Percentiles rank a stretch among this genome's conserved stretches.
Conservation (phyloP, 2,113 vertebrate genomes). For the Thomomys bottae region DNA sequence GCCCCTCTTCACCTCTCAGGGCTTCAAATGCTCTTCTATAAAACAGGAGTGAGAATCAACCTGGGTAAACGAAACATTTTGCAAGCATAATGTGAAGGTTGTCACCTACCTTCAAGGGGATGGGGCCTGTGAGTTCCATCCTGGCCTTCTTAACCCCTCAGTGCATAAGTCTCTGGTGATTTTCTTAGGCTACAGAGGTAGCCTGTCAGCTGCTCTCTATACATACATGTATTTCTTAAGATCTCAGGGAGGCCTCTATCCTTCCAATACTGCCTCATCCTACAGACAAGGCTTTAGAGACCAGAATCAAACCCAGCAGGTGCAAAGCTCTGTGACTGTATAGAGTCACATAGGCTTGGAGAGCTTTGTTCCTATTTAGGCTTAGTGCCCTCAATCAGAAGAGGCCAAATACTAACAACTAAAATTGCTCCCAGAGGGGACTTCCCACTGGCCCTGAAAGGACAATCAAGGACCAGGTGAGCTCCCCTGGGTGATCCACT, state of each 20-base stretch:
- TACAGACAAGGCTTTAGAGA: neutral
- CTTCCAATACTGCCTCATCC: no score
- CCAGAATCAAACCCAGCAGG: no score
- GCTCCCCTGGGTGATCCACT: accelerated
- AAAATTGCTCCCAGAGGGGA: no score
- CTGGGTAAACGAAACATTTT: neutral
- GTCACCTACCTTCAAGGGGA: neutral
- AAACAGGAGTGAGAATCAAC: neutral
- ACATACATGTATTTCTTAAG: no score
- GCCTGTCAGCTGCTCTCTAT: accelerated
- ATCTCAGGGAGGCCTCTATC: no score
- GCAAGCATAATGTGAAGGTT: neutral
- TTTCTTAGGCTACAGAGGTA: no score
- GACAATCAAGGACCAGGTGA: neutral
- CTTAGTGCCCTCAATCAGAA: no score
- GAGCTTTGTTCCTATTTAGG: no score
- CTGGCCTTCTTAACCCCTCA: neutral
- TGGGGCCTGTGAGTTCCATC: neutral
- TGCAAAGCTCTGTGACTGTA: no score
- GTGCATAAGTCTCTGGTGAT: accelerated
- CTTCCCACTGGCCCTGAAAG: neutral
- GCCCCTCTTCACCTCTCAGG: neutral
- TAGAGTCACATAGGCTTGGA: no score
- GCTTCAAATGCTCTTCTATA: neutral
- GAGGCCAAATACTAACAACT: no score